Evolutionary conservation across 2,888 invertebrate genomes (phyloP), one percentile per base, ranked within the genome.

Genomic region (Lasius fuliginosus): DNA sequence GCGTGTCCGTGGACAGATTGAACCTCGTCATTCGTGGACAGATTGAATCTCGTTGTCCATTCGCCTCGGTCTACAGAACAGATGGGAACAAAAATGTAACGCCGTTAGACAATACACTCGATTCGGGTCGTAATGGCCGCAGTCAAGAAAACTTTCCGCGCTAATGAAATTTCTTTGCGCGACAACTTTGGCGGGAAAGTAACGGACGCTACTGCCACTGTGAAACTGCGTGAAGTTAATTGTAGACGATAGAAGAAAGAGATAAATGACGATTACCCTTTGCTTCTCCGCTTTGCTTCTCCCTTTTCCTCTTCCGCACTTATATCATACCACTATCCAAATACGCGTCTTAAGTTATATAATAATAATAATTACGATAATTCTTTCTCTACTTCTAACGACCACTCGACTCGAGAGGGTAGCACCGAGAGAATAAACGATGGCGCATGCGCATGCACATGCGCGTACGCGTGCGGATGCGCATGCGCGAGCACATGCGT

Each of bases 151-250:
- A 77, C 65, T 56, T 42, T 67, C 30, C 30, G 67, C 77, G 42
- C 42, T 77, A 67, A 77, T 58, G 68, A 77, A 77, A 68, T 77
- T 68, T 77, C 56, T 77, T 77, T 11, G 68, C 12, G 40, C 67
- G 36, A 27, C 42, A 77, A 77, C 64, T 77, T 77, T 12, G 27
- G 40, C 49, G 53, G 46, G 46, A 40, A 18, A 12, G 64, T 15
- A 27, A 15, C 15, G 2, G 42, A 23, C 23, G 23, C 9, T 64
- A 3, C 23, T 49, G n/a, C n/a, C 65, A 30, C 12, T 27, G 23
- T 56, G 58, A 77, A 68, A 65, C 49, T 49, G 49, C n/a, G 49
- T n/a, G 42, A 40, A 42, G 40, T 77, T 67, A 56, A 77, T 56
- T 56, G 64, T 64, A 36, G 36, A 36, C 33, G 64, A 75, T 49